Evolutionary conservation across 2,113 vertebrate species (phyloP), one percentile per base, ranked within the genome.

Genomic region (Gorsachius goisagi): DNA sequence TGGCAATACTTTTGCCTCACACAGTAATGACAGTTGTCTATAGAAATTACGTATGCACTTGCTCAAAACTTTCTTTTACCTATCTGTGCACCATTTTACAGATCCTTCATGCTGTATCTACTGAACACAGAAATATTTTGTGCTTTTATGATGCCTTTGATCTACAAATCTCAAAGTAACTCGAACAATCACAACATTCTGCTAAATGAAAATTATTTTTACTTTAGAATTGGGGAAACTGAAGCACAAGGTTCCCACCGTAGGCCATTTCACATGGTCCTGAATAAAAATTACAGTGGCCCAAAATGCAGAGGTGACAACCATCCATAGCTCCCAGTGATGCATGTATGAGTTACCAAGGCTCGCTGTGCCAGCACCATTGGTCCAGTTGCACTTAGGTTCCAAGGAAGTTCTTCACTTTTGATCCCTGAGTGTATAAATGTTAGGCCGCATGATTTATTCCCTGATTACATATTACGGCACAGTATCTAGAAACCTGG

Each of bases 41-140:
- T 18, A 89, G 83, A 91, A 95, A 90, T 63, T 91, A 64, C 50
- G 56, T n/a, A 60, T 17, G 24, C 33, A n/a, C 11, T 84, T 77
- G 35, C 44, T 92, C 71, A 83, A 93, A 88, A 89, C 19, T 44
- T 86, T 39, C 32, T 87, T 84, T 92, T 93, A 93, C 77, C 89
- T 74, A 9, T 37, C 55, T 92, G 21, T 63, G 63, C 44, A 87
- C 81, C 47, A 60, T 75, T 72, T 82, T 75, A 62, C 32, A 88
- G 44, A 26, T 53, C 32, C 60, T 92, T 96, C 32, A 45, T 12
- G 30, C 41, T 62, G 5, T 26, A 88, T 45, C 28, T 88, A 23
- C 22, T 32, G 30, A 81, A 85, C 41, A 71, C 3, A 7, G 55
- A 80, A 94, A 66, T 50, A 63, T 63, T 71, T 92, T 74, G 33